phyloP scores from a whole-genome alignment of 1,140 invertebrate species.

The Sinella curviseta region DNA sequence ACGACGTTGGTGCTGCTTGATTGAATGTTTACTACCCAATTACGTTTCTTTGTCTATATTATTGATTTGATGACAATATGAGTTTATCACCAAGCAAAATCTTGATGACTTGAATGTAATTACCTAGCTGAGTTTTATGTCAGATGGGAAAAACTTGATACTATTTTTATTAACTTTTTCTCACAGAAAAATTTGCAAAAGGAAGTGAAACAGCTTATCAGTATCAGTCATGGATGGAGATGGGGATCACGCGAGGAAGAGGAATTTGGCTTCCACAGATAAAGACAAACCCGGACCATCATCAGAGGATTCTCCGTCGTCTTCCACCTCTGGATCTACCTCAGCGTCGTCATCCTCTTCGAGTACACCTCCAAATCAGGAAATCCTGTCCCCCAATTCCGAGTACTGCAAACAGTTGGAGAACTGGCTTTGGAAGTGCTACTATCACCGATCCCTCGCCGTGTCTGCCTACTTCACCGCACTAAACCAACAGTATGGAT shows the following conservation, averaged over 20 bases:
- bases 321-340: background rate
- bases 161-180: too few relatives aligned
- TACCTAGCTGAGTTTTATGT: too few relatives aligned
- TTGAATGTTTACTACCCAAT: too few relatives aligned
- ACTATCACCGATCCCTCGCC: slow-evolving; percentile 39
- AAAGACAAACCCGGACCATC: too few relatives aligned
- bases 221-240: slow-evolving; percentile 1
- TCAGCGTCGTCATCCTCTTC: background rate
- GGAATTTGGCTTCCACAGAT: background rate
- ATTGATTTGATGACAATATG: too few relatives aligned
- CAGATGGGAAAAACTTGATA: too few relatives aligned
- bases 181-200: too few relatives aligned
- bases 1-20: too few relatives aligned
- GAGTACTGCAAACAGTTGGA: slow-evolving; percentile 48
- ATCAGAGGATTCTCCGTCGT: slow-evolving; percentile 18
- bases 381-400: background rate
- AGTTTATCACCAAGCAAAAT: too few relatives aligned
- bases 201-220: too few relatives aligned
- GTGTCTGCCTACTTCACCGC: slow-evolving; percentile 44
- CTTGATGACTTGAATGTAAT: too few relatives aligned
- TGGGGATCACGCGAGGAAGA: background rate
- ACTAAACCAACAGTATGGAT: slow-evolving; percentile 18
- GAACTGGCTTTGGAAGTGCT: slow-evolving; percentile 41
- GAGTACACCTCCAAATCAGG: background rate
- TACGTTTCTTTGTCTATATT: too few relatives aligned